Percentiles rank a stretch among this genome's conserved stretches.
These are phyloP conservation scores for Xenopus laevis DNA, from an alignment of 2,113 vertebrate species.

Conservation along the genomic window DNA sequence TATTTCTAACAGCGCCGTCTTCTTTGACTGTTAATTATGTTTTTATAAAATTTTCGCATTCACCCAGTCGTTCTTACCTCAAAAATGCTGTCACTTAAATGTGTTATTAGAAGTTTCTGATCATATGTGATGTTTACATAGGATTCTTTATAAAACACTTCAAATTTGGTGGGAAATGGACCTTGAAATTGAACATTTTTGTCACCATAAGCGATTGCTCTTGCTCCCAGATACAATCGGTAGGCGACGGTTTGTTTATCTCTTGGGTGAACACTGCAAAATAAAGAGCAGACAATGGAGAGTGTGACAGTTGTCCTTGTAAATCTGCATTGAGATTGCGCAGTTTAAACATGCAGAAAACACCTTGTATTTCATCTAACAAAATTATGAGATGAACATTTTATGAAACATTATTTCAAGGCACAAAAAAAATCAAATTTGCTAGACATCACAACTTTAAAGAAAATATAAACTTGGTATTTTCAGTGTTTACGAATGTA, in stretches of 20 bases:
- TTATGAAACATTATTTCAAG: too few species aligned
- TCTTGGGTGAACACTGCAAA: conserved; percentile 77
- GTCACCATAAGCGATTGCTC: conserved; percentile 77
- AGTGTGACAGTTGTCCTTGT: neutral
- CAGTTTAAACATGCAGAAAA: too few species aligned
- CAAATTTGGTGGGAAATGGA: conserved; percentile 65
- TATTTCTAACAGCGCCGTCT: too few species aligned
- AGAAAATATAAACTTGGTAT: too few species aligned
- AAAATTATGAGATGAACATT: too few species aligned
- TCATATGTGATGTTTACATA: conserved; percentile 68
- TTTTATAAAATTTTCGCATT: neutral
- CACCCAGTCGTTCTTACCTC: conserved; percentile 66
- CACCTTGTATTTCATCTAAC: too few species aligned
- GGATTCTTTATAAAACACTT: neutral
- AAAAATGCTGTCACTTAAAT: conserved; percentile 53
- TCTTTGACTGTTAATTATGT: neutral
- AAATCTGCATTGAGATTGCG: too few species aligned
- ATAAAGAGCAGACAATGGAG: neutral
- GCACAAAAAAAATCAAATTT: too few species aligned
- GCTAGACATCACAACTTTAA: too few species aligned
- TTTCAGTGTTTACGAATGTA: too few species aligned
- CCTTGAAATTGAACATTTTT: conserved; percentile 70
- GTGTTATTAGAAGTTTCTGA: conserved; percentile 59
- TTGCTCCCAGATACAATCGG: conserved; percentile 78
- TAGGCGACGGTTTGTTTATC: conserved; percentile 80